Base-by-base conservation (phyloP, 2,888 invertebrate species). In the Dugesia japonica region DNA sequence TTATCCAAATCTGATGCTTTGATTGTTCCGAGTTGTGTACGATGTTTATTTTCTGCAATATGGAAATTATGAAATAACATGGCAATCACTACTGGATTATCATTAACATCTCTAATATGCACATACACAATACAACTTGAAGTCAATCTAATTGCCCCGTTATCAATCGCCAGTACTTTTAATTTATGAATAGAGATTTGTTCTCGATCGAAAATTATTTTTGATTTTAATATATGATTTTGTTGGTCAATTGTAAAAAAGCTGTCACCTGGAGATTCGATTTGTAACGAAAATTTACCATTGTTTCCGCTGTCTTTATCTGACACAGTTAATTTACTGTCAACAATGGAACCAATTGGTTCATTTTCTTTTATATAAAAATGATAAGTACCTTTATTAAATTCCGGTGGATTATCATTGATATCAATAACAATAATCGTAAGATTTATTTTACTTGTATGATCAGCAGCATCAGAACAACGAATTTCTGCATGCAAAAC, bases 41-140 rank as follows among this genome's bases (percentile, higher is more conserved):
- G 38, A 9, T 38, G 9, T 17, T 38, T 38, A 17, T 38, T 38
- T 17, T 38, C 38, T 17, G 38, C 13, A 13, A 38, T 17, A 17
- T 38, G 38, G 38, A 38, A 38, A 13, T 9, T 13, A 17, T 38
- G 17, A 38, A 38, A 38, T 17, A 17, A 38, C 17, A 17, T 9
- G 17, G 38, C 9, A 9, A 38, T 38, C 17, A 38, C 9, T 13
- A 38, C 38, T 13, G 76, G 4, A 76, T 76, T 76, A 28, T 76
- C 76, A 20, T 76, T 76, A 7, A 76, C 31, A 33, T 76, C 76
- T 26, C 26, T 73, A 15, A 76, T 31, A 13, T 73, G 28, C 1
- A 76, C 73, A 56, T 42, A 38, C 26, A 74, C 74, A 28, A 23
- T 20, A 23, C 23, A 20, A 20, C 23, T 23, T 26, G 23, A 20